Evolutionary conservation across 2,888 invertebrate species (phyloP), one percentile per base, ranked within the genome.

Genomic region (Zeuzera pyrina): DNA sequence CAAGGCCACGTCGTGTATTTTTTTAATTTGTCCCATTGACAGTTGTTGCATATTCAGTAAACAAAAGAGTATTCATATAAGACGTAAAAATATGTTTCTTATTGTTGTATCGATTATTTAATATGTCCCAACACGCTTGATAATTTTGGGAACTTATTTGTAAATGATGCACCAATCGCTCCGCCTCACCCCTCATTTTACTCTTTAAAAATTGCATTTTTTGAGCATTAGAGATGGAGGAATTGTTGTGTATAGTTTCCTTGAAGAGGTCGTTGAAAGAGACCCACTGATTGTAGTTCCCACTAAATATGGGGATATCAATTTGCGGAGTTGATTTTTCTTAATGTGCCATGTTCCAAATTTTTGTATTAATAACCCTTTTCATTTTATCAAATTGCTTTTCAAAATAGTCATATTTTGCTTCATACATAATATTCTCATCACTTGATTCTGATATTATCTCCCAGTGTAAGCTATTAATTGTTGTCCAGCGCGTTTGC

Each of bases 91-190:
- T 35, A n/a, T 39, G 21, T 22, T 38, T 38, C 27, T 28, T 36
- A 15, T 41, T 41, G 19, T 42, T 39, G 6, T 38, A 46, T 7
- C 42, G 36, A 11, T 42, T 35, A 6, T 38, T 39, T 1, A 42
- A 26, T 6, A 46, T 46, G 10, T 42, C 42, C 41, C 45, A 45
- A 29, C 34, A 38, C 3, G 21, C 14, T 1, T 8, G 2, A 19
- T 41, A 43, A 8, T 41, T 43, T 10, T 38, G 36, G 4, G 36
- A 28, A n/a, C 30, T 28, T 26, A 32, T 38, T 27, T 5, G n/a
- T 3, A 46, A 25, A 25, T 42, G 41, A 22, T 39, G 42, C 11
- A 42, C 34, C 2, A 38, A 27, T 3, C 31, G 21, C 22, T 40
- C 40, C 3, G 35, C 37, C 28, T 40, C 37, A 7, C 33, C 35